These are phyloP conservation scores for Philereme vetulata DNA, from an alignment of 2,888 invertebrate genomes.

Conservation along the genomic window DNA sequence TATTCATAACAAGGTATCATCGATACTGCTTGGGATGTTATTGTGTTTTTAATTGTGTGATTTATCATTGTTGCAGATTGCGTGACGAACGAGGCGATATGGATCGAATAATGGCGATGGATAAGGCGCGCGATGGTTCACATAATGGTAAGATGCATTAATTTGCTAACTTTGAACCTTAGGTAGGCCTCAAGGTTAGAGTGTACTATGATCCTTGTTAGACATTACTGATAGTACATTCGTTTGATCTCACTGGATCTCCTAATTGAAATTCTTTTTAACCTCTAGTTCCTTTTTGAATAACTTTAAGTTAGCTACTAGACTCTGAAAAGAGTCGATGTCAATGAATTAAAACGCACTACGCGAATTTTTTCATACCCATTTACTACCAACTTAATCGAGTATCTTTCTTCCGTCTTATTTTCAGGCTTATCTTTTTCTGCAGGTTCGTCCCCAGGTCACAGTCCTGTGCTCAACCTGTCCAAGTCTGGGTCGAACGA, in stretches of 20 bases:
- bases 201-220: no score
- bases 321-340: no score
- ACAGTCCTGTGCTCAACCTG: conserved; percentile 95
- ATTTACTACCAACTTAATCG: conserved; percentile 3
- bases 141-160: conserved; percentile 88
- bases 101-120: conserved; percentile 91
- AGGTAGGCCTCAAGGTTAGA: no score
- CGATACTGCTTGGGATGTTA: conserved; percentile 34
- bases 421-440: conserved; percentile 41
- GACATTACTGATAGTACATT: no score
- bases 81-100: conserved; percentile 94
- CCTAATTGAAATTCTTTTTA: no score
- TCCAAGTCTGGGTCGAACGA: conserved; percentile 94
- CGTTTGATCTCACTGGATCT: no score
- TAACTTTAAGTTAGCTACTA: no score
- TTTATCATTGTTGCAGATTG: conserved; percentile 87
- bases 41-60: conserved; percentile 44
- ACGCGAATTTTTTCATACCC: no score
- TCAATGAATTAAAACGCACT: no score
- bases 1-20: conserved; percentile 66
- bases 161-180: background rate
- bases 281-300: no score
- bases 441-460: conserved; percentile 92
- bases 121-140: conserved; percentile 94
- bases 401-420: conserved; percentile 32